Evolutionary conservation across 2,797 vertebrate genomes (phyloP), one percentile per base, ranked within the genome.

Genomic region (Siniperca scherzeri): DNA sequence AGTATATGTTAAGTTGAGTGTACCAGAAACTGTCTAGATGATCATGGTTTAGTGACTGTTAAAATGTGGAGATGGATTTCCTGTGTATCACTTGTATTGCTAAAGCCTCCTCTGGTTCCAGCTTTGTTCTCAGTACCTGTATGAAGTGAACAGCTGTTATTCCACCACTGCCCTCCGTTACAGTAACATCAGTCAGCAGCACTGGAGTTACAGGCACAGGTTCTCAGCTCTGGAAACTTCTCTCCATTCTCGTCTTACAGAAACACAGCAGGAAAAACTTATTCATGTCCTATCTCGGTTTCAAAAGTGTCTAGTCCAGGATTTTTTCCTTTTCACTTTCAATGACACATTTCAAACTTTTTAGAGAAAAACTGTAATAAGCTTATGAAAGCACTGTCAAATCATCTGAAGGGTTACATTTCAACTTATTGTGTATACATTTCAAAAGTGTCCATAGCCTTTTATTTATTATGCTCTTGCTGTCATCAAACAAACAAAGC

Each of bases 151-250:
- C 70, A 87, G 84, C 80, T 91, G 87, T 86, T 81, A 33, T 86
- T 90, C 78, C 77, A 74, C 9, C 80, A 56, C 71, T 80, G 81
- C 77, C 16, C 61, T 80, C 74, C 67, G 66, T 79, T 85, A 70
- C 44, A 80, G 82, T 82, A 80, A 80, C 83, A 84, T 79, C 79
- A 27, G 74, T 73, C 70, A 52, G 64, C 70, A 72, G 70, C 1
- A 12, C 69, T 59, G 42, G 8, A 81, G 55, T 64, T 66, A 48
- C 66, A 75, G 80, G 38, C 74, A 38, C 87, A 89, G 81, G 79
- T 86, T 83, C 80, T 87, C 83, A 53, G 81, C 30, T 75, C 71
- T 87, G 87, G 89, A 91, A 92, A 86, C 42, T 89, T 86, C 78
- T 61, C 82, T 78, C 27, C 42, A 0, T 40, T 89, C 84, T 90